These are phyloP conservation scores for Nemotelus nigrinus DNA, from an alignment of 2,888 invertebrate genomes.

Conservation along the genomic window DNA sequence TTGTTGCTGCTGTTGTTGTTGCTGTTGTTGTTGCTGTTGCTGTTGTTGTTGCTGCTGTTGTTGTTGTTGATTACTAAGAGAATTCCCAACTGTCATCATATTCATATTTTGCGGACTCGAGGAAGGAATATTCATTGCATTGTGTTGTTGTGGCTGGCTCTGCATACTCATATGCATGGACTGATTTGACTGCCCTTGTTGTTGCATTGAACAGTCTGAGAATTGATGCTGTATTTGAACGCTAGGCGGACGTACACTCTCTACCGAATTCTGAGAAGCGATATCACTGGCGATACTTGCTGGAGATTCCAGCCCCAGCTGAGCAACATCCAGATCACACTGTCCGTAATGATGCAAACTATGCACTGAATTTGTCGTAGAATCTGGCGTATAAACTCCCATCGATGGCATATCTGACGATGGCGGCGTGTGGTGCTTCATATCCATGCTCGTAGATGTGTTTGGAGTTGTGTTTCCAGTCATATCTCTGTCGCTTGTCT, in stretches of 20 bases:
- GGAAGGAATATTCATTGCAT: constrained; percentile 63
- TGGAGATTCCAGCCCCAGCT: constrained; percentile 87
- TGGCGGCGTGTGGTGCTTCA: constrained; percentile 64
- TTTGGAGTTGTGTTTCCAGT: constrained; percentile 64
- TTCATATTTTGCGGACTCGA: constrained; percentile 66
- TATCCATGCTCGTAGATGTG: constrained; percentile 57
- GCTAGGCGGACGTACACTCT: constrained; percentile 70
- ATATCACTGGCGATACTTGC: constrained; percentile 88
- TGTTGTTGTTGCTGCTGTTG: constrained; percentile 56
- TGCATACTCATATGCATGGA: constrained; percentile 67
- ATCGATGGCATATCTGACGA: constrained; percentile 77
- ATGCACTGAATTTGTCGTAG: constrained; percentile 84
- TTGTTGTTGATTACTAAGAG: constrained; percentile 56
- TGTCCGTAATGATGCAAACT: constrained; percentile 81
- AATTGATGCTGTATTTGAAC: constrained; percentile 68
- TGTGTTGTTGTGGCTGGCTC: constrained; percentile 59
- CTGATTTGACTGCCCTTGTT: constrained; percentile 68
- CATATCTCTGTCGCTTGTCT: constrained; percentile 47
- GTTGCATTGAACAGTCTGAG: constrained; percentile 75
- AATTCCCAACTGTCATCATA: constrained; percentile 55
- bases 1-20: constrained; percentile 56
- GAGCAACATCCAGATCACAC: constrained; percentile 85
- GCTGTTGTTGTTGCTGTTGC: constrained; percentile 57
- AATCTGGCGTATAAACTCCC: constrained; percentile 88
- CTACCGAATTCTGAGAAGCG: constrained; percentile 77